A percentile compares a stretch with the other conserved stretches of the same genome.
Conservation (phyloP, 2,888 invertebrate genomes). For the Patella caerulea region DNA sequence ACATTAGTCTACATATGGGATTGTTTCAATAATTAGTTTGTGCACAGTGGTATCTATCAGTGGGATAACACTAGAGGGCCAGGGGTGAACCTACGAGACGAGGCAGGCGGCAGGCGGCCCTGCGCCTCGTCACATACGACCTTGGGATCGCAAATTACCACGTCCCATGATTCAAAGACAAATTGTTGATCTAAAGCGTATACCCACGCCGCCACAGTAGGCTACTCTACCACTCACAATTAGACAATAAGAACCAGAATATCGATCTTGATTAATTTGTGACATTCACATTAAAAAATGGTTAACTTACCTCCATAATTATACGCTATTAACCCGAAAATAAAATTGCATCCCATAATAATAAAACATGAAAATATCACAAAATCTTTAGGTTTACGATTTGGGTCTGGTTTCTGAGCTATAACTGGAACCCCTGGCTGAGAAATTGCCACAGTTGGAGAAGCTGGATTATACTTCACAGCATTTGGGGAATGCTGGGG, state of each 20-base stretch:
- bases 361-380: slow-evolving; percentile 62
- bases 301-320: slow-evolving; percentile 57
- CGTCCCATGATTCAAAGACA: no score
- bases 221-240: neutral
- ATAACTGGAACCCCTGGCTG: slow-evolving; percentile 35
- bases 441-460: neutral
- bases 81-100: no score
- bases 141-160: no score
- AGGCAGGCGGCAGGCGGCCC: no score
- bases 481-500: neutral
- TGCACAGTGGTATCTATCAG: no score
- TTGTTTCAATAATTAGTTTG: no score
- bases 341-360: slow-evolving; percentile 58
- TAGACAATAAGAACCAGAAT: neutral
- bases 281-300: neutral
- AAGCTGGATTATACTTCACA: neutral
- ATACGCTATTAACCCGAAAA: slow-evolving; percentile 61
- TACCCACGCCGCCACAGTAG: no score
- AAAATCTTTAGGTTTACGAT: slow-evolving; percentile 61
- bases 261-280: neutral
- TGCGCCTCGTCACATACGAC: no score
- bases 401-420: slow-evolving; percentile 50
- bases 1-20: no score
- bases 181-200: no score
- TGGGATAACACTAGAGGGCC: no score